Base-by-base conservation (phyloP, 2,113 vertebrate genomes). In the Lepisosteus oculatus region DNA sequence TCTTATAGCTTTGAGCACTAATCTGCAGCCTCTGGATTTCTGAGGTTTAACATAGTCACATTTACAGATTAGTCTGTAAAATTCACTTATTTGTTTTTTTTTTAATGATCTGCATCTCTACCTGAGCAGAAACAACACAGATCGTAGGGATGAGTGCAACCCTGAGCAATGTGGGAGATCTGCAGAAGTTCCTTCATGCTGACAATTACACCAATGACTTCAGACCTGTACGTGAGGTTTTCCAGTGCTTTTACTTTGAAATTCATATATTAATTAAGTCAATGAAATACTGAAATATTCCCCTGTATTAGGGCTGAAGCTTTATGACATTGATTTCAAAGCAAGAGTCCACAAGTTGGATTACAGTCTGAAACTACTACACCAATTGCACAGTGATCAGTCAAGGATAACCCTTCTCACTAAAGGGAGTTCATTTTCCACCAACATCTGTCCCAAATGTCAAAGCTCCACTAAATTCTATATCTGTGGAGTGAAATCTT, bases 61-160 rank as follows among this genome's bases (percentile, higher is more conserved):
- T 1, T 29, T 29, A 29, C 29, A 29, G 29, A 29, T 29, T 29
- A 29, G 29, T 29, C 29, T 29, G 29, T 29, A 2, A 29, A 29
- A 29, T 29, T 29, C 29, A 29, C 29, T 29, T 29, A 29, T 29
- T 29, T 29, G 4, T 4, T n/a, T 12, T 14, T 12, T 14, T 59
- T 59, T 59, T 59, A 59, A 12, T 59, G 3, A 59, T n/a, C 56
- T 43, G 63, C 1, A 9, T 5, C 3, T 61, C 72, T 54, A 80
- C 9, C 76, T 83, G 70, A 79, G 8, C 81, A 99, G 97, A 86
- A 75, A 78, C 73, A 6, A 96, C 93, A 3, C 97, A 99, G 74
- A 92, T 99, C 61, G 91, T 99, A 76, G 97, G 97, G 3, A 98
- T 99, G 96, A 99, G 97, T 77, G 97, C 97, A 72, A 99, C 97